Evolutionary conservation across 2,113 vertebrate genomes (phyloP).

Genomic region (Callopanchax toddi): DNA sequence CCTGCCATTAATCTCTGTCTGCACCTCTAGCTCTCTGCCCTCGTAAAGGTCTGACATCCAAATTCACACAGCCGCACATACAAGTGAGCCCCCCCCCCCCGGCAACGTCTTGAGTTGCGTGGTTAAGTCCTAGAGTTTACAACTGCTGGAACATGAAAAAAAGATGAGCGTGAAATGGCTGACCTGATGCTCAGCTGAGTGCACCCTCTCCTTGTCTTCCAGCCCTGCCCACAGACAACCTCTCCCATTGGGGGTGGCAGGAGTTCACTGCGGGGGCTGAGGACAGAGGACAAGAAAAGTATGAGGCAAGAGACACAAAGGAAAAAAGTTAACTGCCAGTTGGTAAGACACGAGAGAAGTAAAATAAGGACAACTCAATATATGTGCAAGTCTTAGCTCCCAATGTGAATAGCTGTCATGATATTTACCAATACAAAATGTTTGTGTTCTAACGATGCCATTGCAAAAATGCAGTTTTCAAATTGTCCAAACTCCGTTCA

Average conservation of each 20-base stretch:
- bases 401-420: too few relatives aligned
- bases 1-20: constrained; percentile 69
- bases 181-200: constrained; percentile 40
- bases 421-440: too few relatives aligned
- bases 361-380: not conserved
- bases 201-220: constrained; percentile 5
- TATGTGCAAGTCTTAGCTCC: not conserved
- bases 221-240: constrained; percentile 32
- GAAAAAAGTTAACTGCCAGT: constrained; percentile 11
- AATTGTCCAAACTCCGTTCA: too few relatives aligned
- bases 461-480: too few relatives aligned
- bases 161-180: constrained; percentile 53
- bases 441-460: too few relatives aligned
- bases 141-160: constrained; percentile 61
- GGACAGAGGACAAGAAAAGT: constrained; percentile 43
- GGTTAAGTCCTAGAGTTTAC: constrained; percentile 28
- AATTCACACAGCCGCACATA: not conserved
- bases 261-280: constrained; percentile 25
- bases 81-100: not conserved
- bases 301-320: not conserved
- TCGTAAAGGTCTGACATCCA: constrained; percentile 45
- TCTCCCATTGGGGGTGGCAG: constrained; percentile 19
- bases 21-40: constrained; percentile 47
- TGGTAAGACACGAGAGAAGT: constrained; percentile 4
- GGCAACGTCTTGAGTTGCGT: not conserved